Conservation (phyloP, 2,797 vertebrate species). For the Gadopsis marmoratus region DNA sequence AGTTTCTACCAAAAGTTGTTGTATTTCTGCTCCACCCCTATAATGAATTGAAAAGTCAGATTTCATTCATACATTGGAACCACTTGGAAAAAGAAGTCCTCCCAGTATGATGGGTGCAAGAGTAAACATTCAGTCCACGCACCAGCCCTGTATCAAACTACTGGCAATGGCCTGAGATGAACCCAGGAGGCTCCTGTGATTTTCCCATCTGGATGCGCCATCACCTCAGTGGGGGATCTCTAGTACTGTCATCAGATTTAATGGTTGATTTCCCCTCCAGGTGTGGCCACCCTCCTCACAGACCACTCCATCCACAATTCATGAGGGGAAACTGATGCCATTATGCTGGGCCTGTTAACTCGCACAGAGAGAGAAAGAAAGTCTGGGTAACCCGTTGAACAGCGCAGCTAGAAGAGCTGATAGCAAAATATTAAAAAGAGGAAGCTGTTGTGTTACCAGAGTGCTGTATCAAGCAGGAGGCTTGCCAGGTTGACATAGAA, state of each 20-base stretch:
- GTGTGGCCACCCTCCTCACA: constrained; percentile 69
- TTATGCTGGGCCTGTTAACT: constrained; percentile 1
- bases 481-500: constrained; percentile 14
- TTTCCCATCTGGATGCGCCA: constrained; percentile 45
- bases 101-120: not conserved
- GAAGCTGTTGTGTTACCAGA: constrained; percentile 32
- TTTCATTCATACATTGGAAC: not conserved
- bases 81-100: not conserved
- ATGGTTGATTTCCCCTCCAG: constrained; percentile 65
- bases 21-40: not conserved
- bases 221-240: constrained; percentile 51
- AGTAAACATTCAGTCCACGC: constrained; percentile 37
- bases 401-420: constrained; percentile 9
- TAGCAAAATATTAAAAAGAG: constrained; percentile 24
- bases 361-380: not conserved
- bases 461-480: constrained; percentile 22
- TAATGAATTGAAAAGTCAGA: not conserved
- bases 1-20: not conserved
- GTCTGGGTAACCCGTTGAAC: constrained; percentile 20
- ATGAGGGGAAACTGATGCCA: constrained; percentile 67
- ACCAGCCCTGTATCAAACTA: constrained; percentile 3
- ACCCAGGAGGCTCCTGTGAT: constrained; percentile 49
- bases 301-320: constrained; percentile 67
- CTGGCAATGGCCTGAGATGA: constrained; percentile 31
- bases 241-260: constrained; percentile 62